These are phyloP conservation scores for Actinopyga echinites DNA, from an alignment of 53 echinoderm and acorn worm genomes.

Conservation along the genomic window DNA sequence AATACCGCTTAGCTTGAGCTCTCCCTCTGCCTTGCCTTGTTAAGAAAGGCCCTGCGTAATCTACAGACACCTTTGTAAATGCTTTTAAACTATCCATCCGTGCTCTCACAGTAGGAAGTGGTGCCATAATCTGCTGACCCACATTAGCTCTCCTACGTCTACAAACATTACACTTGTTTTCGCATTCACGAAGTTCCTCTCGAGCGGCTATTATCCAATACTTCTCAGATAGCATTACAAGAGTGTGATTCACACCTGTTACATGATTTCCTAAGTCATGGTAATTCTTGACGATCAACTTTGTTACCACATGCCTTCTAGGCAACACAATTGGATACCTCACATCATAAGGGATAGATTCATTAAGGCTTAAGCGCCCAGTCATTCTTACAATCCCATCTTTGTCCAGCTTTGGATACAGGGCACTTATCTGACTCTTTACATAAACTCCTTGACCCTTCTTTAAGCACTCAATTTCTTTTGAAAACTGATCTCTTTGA, in stretches of 20 bases:
- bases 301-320: neutral
- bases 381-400: neutral
- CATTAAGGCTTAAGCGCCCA: neutral
- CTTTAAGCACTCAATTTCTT: too few species aligned
- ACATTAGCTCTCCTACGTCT: neutral
- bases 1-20: neutral
- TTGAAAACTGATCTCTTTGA: too few species aligned
- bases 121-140: constrained; percentile 10
- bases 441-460: too few species aligned
- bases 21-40: neutral
- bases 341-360: neutral
- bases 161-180: neutral
- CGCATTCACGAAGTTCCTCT: neutral
- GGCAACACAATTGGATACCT: neutral
- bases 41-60: neutral
- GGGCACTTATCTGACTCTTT: neutral
- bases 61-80: neutral
- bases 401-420: neutral
- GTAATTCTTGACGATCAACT: neutral
- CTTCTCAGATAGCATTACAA: too few species aligned
- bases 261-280: constrained; percentile 12
- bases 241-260: too few species aligned
- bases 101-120: neutral
- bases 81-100: neutral
- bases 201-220: neutral